These are phyloP conservation scores for Invenusta paracnida DNA, from an alignment of 2,888 invertebrate species.

Conservation along the genomic window DNA sequence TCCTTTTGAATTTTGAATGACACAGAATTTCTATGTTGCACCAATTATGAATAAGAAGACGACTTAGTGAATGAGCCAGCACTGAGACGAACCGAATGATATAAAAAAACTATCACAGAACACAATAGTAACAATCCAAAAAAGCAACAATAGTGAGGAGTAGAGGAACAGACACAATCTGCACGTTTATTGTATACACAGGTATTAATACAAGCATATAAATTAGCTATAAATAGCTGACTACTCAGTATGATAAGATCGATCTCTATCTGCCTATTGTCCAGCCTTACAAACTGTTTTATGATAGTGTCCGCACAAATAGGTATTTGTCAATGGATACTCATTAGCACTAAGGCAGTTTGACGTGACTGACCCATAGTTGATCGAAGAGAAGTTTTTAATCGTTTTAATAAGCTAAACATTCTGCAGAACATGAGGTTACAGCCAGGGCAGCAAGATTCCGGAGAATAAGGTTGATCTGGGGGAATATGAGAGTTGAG, in stretches of 20 bases:
- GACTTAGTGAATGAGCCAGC: too few relatives aligned
- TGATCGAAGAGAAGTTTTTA: slow-evolving; percentile 27
- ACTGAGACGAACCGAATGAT: too few relatives aligned
- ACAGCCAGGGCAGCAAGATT: slow-evolving; percentile 19
- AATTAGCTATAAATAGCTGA: neutral
- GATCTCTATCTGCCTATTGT: slow-evolving; percentile 18
- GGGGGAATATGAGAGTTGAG: slow-evolving; percentile 26
- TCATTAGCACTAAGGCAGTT: slow-evolving; percentile 26
- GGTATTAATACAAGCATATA: neutral
- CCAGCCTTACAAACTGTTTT: slow-evolving; percentile 22
- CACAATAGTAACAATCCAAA: too few relatives aligned
- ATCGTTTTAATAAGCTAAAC: slow-evolving; percentile 27
- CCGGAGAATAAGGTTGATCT: slow-evolving; percentile 29
- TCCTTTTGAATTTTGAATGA: too few relatives aligned
- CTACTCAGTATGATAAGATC: slow-evolving; percentile 7
- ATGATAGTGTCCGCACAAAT: slow-evolving; percentile 27
- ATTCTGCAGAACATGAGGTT: slow-evolving; percentile 26
- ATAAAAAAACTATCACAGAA: too few relatives aligned
- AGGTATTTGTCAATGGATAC: slow-evolving; percentile 23
- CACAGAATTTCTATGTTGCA: too few relatives aligned
- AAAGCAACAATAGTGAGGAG: too few relatives aligned
- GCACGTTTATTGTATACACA: too few relatives aligned
- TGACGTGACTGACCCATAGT: slow-evolving; percentile 27
- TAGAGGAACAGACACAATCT: too few relatives aligned
- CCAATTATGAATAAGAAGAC: too few relatives aligned